These are phyloP conservation scores for Nephotettix cincticeps DNA, from an alignment of 1,140 invertebrate genomes.

Conservation along the genomic window DNA sequence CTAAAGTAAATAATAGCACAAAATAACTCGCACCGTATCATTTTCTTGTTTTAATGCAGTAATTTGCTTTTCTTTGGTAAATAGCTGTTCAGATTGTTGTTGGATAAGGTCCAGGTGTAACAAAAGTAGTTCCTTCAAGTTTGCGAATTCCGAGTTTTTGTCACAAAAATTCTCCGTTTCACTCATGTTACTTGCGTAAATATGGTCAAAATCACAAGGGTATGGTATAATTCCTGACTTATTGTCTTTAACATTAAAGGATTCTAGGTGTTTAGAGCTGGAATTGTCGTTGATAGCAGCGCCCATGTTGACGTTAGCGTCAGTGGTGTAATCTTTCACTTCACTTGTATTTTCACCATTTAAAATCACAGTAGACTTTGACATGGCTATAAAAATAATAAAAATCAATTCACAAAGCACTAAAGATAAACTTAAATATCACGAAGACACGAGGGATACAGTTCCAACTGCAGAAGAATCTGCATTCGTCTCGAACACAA, in stretches of 20 bases:
- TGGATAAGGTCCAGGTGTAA: constrained; percentile 71
- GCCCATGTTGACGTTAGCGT: constrained; percentile 42
- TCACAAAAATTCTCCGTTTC: constrained; percentile 45
- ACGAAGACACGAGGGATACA: no score
- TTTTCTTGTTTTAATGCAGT: constrained; percentile 61
- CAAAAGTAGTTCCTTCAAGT: constrained; percentile 64
- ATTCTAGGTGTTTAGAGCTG: constrained; percentile 41
- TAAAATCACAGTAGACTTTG: constrained; percentile 36
- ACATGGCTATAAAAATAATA: no score
- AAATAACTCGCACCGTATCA: constrained; percentile 64
- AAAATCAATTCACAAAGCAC: no score
- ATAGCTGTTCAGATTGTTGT: constrained; percentile 68
- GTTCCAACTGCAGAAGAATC: no score
- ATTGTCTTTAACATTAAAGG: constrained; percentile 35
- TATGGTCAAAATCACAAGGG: constrained; percentile 56
- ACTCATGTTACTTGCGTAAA: constrained; percentile 56
- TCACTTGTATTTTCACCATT: constrained; percentile 39
- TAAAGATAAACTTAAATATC: no score
- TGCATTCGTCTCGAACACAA: no score
- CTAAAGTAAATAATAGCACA: no score
- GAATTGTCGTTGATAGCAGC: constrained; percentile 42
- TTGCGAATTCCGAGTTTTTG: constrained; percentile 55
- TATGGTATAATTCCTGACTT: constrained; percentile 31
- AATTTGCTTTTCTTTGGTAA: constrained; percentile 65
- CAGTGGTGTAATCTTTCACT: constrained; percentile 33